phyloP scores from a whole-genome alignment of 2,797 vertebrate species.

The Urosaurus nigricauda region DNA sequence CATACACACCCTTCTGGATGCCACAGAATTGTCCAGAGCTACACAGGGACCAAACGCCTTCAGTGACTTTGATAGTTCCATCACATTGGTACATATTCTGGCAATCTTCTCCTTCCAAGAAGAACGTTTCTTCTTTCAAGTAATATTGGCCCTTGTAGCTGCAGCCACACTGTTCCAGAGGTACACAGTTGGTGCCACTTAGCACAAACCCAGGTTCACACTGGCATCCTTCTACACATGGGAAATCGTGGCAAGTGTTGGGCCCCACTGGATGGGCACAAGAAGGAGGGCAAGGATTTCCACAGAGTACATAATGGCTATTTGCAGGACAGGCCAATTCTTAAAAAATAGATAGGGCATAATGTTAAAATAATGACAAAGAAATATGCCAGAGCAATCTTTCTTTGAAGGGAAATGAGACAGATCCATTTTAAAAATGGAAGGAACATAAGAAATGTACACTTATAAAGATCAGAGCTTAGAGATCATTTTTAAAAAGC shows the following conservation, averaged over 20 bases:
- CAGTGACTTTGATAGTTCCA: conserved; percentile 14
- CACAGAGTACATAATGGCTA: background rate
- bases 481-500: too few species aligned
- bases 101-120: conserved; percentile 4
- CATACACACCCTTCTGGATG: conserved; percentile 47
- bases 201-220: conserved; percentile 5
- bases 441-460: too few species aligned
- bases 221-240: background rate
- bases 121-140: background rate
- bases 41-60: conserved; percentile 22
- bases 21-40: conserved; percentile 48
- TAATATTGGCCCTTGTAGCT: background rate
- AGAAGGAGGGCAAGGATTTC: conserved; percentile 23
- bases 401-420: too few species aligned
- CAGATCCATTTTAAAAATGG: too few species aligned
- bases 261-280: background rate
- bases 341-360: background rate
- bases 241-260: fast-evolving
- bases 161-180: background rate
- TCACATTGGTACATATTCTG: background rate
- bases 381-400: too few species aligned
- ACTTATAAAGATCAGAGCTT: too few species aligned
- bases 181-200: background rate
- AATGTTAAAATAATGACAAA: too few species aligned
- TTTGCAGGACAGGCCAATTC: conserved; percentile 19